Conservation (phyloP, 2,113 vertebrate species). For the Gobius niger region DNA sequence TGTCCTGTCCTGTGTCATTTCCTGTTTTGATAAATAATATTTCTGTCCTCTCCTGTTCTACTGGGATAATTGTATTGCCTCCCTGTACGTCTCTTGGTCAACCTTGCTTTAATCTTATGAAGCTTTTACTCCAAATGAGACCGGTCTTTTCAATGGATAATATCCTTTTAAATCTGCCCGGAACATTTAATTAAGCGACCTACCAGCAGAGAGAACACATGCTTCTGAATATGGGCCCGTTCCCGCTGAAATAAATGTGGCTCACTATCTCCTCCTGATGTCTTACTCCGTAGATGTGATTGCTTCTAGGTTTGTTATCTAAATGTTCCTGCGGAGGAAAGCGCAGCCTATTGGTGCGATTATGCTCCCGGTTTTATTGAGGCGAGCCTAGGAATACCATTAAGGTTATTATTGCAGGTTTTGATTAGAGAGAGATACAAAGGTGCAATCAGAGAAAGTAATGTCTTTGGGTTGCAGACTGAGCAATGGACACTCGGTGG, state of each 20-base stretch:
- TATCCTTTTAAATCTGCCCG: constrained; percentile 4
- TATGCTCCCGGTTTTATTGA: constrained; percentile 25
- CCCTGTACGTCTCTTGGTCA: constrained; percentile 37
- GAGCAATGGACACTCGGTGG: constrained; percentile 14
- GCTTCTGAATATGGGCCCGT: neutral
- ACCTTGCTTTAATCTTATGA: constrained; percentile 40
- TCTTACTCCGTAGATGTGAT: constrained; percentile 6
- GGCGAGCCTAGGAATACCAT: constrained; percentile 25
- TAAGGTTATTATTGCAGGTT: constrained; percentile 36
- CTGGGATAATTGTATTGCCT: constrained; percentile 30
- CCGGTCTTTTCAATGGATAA: neutral
- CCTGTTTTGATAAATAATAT: constrained; percentile 42
- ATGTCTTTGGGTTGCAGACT: constrained; percentile 18
- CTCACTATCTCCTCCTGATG: neutral
- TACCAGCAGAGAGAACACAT: constrained; percentile 5
- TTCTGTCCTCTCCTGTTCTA: constrained; percentile 40
- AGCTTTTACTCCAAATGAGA: constrained; percentile 22
- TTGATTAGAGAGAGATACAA: constrained; percentile 21
- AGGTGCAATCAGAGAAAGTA: constrained; percentile 24
- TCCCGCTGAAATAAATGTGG: neutral
- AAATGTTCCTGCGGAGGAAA: neutral
- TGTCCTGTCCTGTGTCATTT: neutral
- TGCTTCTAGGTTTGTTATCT: constrained; percentile 6
- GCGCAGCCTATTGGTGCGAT: constrained; percentile 3
- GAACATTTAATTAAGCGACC: constrained; percentile 23